A percentile compares a stretch with the other conserved stretches of the same genome.
Conservation (phyloP, 2,797 vertebrate genomes). For the Echeneis naucrates region DNA sequence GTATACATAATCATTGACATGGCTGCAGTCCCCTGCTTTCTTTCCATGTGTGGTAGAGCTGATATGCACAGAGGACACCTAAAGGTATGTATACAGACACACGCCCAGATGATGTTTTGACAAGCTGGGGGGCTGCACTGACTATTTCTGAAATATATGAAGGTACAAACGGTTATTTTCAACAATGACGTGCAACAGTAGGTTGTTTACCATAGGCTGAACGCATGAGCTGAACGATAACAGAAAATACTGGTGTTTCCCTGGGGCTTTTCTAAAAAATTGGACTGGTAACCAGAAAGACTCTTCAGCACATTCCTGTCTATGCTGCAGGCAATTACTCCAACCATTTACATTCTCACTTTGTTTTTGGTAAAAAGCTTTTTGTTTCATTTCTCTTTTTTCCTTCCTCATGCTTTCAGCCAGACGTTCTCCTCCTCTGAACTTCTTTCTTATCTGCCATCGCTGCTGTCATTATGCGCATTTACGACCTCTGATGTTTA, state of each 20-base stretch:
- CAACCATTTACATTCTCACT: constrained; percentile 1
- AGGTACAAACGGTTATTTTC: constrained; percentile 1
- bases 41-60: constrained; percentile 94
- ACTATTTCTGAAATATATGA: constrained; percentile 2
- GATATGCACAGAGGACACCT: constrained; percentile 95
- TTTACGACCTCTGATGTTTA: constrained; percentile 29
- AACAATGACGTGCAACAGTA: constrained; percentile 8
- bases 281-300: constrained; percentile 17
- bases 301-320: constrained; percentile 32
- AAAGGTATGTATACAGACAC: constrained; percentile 84
- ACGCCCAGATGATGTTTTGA: constrained; percentile 51
- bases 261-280: constrained; percentile 10
- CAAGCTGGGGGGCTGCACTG: constrained; percentile 7
- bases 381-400: constrained; percentile 40
- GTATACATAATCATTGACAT: constrained; percentile 95
- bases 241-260: constrained; percentile 42
- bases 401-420: constrained; percentile 7
- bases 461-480: constrained; percentile 5
- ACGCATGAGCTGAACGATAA: constrained; percentile 54
- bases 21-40: constrained; percentile 89
- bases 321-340: constrained; percentile 45
- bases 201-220: constrained; percentile 19
- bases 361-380: constrained; percentile 12
- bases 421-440: neutral
- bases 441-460: constrained; percentile 28